Percentiles rank a stretch among this genome's conserved stretches.
phyloP scores from a whole-genome alignment of 2,113 vertebrate genomes.

The Dendrocopos noguchii region DNA sequence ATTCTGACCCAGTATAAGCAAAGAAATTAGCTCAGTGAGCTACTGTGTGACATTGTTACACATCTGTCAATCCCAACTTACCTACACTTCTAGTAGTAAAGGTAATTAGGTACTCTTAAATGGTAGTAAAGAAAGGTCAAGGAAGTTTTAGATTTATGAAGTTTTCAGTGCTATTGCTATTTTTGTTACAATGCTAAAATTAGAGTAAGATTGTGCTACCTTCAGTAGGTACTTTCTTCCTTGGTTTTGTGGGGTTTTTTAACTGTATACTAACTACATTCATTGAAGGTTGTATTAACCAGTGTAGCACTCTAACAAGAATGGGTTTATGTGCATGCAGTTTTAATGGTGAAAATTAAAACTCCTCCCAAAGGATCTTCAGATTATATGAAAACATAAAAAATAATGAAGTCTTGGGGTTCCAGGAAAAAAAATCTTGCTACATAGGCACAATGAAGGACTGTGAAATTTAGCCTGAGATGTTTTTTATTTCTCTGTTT shows the following conservation, averaged over 20 bases:
- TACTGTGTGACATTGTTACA: background rate
- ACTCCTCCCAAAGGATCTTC: background rate
- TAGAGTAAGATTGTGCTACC: rapidly evolving
- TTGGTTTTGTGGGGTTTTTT: background rate
- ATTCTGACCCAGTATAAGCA: background rate
- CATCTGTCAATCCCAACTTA: background rate
- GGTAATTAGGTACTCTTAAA: background rate
- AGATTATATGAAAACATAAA: background rate
- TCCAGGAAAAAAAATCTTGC: background rate
- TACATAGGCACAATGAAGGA: background rate
- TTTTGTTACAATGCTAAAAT: background rate
- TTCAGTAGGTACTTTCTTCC: background rate
- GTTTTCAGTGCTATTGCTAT: background rate
- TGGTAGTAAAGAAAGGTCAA: background rate
- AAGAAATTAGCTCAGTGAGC: background rate
- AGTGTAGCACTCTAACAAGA: background rate
- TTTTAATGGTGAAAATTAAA: background rate
- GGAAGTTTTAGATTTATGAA: background rate
- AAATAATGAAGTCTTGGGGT: background rate
- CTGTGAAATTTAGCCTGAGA: background rate
- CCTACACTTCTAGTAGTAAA: background rate
- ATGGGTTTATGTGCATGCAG: background rate
- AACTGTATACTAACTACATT: background rate
- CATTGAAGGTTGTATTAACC: background rate
- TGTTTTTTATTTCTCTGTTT: background rate